These are phyloP conservation scores for Sanderia malayensis DNA, from an alignment of 30 jellyfish, hydroid and myxozoan genomes.

Conservation along the genomic window DNA sequence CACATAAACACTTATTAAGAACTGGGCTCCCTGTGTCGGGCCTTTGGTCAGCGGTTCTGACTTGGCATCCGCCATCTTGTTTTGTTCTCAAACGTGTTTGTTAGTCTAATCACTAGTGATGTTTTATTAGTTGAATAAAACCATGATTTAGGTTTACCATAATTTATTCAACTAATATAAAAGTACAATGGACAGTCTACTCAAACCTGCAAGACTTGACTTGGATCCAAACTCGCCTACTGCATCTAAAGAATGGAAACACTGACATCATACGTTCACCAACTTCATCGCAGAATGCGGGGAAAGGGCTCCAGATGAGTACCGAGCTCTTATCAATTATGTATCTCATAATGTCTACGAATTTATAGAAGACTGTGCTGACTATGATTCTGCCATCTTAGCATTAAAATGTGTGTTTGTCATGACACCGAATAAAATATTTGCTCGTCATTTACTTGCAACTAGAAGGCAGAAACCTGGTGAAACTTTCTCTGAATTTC, in stretches of 20 bases:
- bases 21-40: too few species aligned
- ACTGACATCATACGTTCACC: background rate
- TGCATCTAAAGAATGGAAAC: background rate
- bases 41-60: too few species aligned
- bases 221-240: background rate
- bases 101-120: too few species aligned
- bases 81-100: too few species aligned
- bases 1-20: too few species aligned
- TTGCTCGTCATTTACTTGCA: constrained; percentile 6
- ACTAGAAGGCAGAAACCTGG: background rate
- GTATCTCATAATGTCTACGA: background rate
- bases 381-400: background rate
- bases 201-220: background rate
- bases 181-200: too few species aligned
- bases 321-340: background rate
- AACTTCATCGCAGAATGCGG: background rate
- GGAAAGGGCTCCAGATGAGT: constrained; percentile 6
- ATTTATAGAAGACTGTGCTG: constrained; percentile 3
- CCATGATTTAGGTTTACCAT: too few species aligned
- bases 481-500: too few species aligned
- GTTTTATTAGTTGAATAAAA: too few species aligned
- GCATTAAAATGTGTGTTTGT: background rate
- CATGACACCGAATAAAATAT: constrained; percentile 3
- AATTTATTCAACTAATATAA: too few species aligned
- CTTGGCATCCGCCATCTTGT: too few species aligned